Evolutionary conservation across 2,113 vertebrate species (phyloP), one percentile per base, ranked within the genome.

Genomic region (Spea multiplicata): DNA sequence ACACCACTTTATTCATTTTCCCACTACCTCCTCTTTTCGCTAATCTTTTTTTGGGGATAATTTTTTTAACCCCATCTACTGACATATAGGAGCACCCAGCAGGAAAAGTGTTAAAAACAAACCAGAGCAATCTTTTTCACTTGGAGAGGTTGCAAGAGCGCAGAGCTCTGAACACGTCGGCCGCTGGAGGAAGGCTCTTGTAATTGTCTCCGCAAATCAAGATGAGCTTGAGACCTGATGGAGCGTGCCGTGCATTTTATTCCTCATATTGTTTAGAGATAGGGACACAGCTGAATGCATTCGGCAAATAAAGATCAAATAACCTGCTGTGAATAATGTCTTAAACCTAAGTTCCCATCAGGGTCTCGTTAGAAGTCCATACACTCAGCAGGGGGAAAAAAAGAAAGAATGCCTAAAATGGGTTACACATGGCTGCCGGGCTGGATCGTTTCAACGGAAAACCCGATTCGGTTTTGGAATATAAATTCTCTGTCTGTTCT

Each of bases 261-360:
- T 90, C 89, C 87, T 89, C 84, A 88, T 88, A 90, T 88, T 91
- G 89, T 92, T 91, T 91, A 88, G 88, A 90, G 88, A 90, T 83
- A 82, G 86, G 84, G 87, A 88, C 89, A 90, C 85, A 88, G 88
- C 87, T 86, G 90, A 89, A 86, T 84, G 90, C 89, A 87, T 87
- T 89, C 88, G 84, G 90, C 89, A 92, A 92, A 91, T 91, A 91
- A 90, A 88, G 88, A 93, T 86, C 88, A 88, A 88, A 87, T 90
- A 88, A 89, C 89, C 91, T 85, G 84, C 90, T 87, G 90, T 92
- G 91, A 92, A 89, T 91, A 88, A 89, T 90, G 90, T 91, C 93
- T 91, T 91, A 91, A 91, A 87, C 85, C 86, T 52, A 70, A 86
- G 86, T 88, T 89, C 85, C 88, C 89, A 88, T 89, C 87, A 88